Conservation (phyloP, 1,140 invertebrate genomes). For the Drosophila equinoxialis region DNA sequence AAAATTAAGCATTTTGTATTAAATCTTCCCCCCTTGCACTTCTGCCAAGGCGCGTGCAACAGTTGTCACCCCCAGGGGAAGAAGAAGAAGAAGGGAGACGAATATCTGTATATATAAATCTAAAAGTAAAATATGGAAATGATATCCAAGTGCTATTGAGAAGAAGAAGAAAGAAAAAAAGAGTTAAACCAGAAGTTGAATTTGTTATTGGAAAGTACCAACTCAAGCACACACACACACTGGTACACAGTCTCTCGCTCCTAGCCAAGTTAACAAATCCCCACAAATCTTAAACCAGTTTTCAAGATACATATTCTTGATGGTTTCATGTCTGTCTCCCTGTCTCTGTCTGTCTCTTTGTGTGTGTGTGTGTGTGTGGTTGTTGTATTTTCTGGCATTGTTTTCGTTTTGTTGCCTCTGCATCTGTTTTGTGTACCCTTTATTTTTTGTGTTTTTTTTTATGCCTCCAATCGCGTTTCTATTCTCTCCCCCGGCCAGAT, state of each 20-base stretch:
- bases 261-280: slow-evolving; percentile 73
- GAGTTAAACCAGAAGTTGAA: slow-evolving; percentile 51
- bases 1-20: not conserved
- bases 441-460: slow-evolving; percentile 21
- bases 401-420: slow-evolving; percentile 71
- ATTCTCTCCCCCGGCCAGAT: slow-evolving; percentile 50
- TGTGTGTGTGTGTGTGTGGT: slow-evolving; percentile 48
- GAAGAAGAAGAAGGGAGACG: not conserved
- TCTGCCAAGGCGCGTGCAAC: slow-evolving; percentile 29
- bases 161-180: slow-evolving; percentile 15
- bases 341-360: slow-evolving; percentile 27
- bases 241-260: slow-evolving; percentile 39
- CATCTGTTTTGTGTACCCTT: slow-evolving; percentile 60
- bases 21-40: not conserved
- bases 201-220: slow-evolving; percentile 62
- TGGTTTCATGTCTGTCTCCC: slow-evolving; percentile 5
- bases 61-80: slow-evolving; percentile 33
- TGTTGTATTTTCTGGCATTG: slow-evolving; percentile 65
- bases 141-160: slow-evolving; percentile 46
- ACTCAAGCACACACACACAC: slow-evolving; percentile 35
- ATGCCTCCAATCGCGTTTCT: slow-evolving; percentile 70
- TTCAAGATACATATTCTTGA: slow-evolving; percentile 76
- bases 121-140: slow-evolving; percentile 35
- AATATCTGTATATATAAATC: not conserved
- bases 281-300: slow-evolving; percentile 80